Conservation (phyloP, 1,140 invertebrate species). For the Melipona quadrifasciata region DNA sequence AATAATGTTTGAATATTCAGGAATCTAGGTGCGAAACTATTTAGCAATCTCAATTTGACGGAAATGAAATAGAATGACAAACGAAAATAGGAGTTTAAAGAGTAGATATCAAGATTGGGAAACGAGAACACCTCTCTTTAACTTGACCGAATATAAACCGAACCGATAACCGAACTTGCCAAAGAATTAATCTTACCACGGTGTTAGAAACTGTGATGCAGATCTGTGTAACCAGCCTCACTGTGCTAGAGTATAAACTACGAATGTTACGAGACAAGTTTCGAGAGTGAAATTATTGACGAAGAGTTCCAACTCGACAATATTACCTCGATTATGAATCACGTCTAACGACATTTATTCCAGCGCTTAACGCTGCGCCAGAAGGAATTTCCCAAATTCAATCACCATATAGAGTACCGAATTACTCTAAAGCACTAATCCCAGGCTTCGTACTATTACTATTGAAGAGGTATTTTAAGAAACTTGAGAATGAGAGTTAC, state of each 20-base stretch:
- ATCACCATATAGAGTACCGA: not conserved
- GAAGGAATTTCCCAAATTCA: not conserved
- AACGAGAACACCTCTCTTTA: not conserved
- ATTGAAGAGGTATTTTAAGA: no score
- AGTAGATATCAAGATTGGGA: not conserved
- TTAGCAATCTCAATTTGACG: not conserved
- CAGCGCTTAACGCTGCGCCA: no score
- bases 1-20: not conserved
- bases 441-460: no score
- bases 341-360: constrained; percentile 53
- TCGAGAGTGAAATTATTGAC: constrained; percentile 53
- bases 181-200: not conserved
- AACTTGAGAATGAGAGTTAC: no score
- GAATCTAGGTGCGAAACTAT: not conserved
- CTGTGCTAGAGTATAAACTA: constrained; percentile 35
- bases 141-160: not conserved
- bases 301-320: constrained; percentile 44
- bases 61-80: not conserved
- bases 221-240: constrained; percentile 44
- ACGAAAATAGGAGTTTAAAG: not conserved
- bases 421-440: not conserved
- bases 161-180: constrained; percentile 13
- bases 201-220: not conserved
- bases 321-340: constrained; percentile 44
- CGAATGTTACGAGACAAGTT: constrained; percentile 59